Evolutionary conservation across 2,113 vertebrate genomes (phyloP).

Genomic region (Microtus ochrogaster): DNA sequence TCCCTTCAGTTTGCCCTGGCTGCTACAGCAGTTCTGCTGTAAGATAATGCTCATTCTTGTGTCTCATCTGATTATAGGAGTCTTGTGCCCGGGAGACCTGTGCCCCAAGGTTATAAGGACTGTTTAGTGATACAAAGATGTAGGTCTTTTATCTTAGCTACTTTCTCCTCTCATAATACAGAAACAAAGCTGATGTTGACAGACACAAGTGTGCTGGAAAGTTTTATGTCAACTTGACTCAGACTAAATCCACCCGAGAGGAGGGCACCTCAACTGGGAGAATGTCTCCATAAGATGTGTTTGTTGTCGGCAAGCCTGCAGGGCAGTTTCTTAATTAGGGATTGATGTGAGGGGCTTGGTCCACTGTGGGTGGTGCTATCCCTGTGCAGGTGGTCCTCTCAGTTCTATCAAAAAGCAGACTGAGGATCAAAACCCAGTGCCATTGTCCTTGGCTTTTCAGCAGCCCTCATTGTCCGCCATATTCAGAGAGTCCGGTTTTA

Average conservation of each 20-base stretch:
- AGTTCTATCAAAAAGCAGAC: not conserved
- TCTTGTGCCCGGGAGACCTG: not conserved
- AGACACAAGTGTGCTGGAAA: not conserved
- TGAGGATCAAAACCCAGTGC: too few relatives aligned
- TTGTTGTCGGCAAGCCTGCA: not conserved
- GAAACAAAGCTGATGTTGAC: not conserved
- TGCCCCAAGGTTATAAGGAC: not conserved
- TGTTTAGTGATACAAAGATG: not conserved
- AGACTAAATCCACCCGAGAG: not conserved
- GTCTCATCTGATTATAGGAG: not conserved
- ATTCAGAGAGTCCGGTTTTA: too few relatives aligned
- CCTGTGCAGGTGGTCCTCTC: not conserved
- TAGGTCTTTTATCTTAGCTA: not conserved
- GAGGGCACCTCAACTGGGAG: not conserved
- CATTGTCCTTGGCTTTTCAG: too few relatives aligned
- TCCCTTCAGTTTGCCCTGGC: not conserved
- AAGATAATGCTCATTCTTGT: not conserved
- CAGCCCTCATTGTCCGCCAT: too few relatives aligned
- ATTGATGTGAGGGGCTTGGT: not conserved
- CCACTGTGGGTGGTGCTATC: not conserved
- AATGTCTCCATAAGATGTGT: not conserved
- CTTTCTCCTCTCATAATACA: not conserved
- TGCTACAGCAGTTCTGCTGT: not conserved
- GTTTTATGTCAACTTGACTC: not conserved
- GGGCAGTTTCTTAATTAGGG: not conserved